Evolutionary conservation across 2,113 vertebrate species (phyloP).

Genomic region (Tiliqua scincoides): DNA sequence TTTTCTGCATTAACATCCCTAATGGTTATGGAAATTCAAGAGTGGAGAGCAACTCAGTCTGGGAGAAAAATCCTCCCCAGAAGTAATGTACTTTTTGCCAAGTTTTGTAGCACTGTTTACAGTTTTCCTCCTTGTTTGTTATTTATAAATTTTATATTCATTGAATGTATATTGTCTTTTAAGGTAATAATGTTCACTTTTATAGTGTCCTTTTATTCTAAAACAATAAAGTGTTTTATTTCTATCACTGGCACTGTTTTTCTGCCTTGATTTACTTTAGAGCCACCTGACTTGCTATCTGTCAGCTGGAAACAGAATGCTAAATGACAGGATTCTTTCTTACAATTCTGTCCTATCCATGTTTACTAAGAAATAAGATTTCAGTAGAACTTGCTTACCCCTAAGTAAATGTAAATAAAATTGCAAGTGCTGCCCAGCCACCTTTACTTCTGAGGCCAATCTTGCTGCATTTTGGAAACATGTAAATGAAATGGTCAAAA

Average conservation of each 20-base stretch:
- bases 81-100: constrained; percentile 85
- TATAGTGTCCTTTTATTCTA: constrained; percentile 87
- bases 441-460: too few relatives aligned
- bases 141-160: constrained; percentile 90
- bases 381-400: too few relatives aligned
- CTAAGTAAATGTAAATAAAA: too few relatives aligned
- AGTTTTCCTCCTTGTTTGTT: constrained; percentile 82
- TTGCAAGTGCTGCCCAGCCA: too few relatives aligned
- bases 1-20: constrained; percentile 31
- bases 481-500: too few relatives aligned
- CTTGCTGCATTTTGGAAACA: too few relatives aligned
- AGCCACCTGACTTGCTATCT: not conserved
- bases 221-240: constrained; percentile 87
- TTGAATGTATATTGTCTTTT: constrained; percentile 88
- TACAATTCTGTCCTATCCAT: too few relatives aligned
- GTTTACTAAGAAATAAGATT: too few relatives aligned
- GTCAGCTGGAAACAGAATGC: not conserved
- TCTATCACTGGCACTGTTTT: constrained; percentile 77
- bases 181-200: constrained; percentile 85
- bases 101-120: constrained; percentile 85
- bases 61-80: constrained; percentile 72
- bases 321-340: not conserved
- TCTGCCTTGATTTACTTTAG: constrained; percentile 63
- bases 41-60: constrained; percentile 63
- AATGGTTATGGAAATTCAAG: constrained; percentile 68